Evolutionary conservation across 2,888 invertebrate species (phyloP).

Genomic region (Clistopyga incitator): DNA sequence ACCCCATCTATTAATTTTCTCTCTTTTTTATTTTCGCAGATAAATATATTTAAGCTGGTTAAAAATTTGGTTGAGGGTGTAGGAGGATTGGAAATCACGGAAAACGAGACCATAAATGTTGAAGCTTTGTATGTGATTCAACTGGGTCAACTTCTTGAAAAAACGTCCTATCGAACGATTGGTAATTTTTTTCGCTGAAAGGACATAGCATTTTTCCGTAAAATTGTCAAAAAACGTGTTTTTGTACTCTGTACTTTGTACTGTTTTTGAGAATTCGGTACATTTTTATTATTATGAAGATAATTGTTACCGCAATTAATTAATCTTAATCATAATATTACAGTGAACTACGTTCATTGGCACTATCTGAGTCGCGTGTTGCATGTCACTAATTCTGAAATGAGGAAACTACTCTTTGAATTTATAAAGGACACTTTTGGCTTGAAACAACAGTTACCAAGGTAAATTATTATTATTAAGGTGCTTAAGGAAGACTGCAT

Average conservation of each 20-base stretch:
- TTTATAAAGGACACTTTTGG: slow-evolving; percentile 52
- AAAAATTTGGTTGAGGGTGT: slow-evolving; percentile 49
- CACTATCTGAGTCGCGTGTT: slow-evolving; percentile 64
- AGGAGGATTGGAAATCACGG: slow-evolving; percentile 59
- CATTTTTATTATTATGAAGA: background rate
- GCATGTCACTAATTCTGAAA: slow-evolving; percentile 56
- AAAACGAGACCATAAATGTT: slow-evolving; percentile 57
- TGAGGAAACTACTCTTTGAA: slow-evolving; percentile 57
- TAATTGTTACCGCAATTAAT: background rate
- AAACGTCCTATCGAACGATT: slow-evolving; percentile 66
- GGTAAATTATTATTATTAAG: slow-evolving; percentile 22
- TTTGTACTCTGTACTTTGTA: too few relatives aligned
- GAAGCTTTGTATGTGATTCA: slow-evolving; percentile 53
- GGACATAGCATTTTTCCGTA: too few relatives aligned
- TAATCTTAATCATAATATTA: background rate
- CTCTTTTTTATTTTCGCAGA: slow-evolving; percentile 47
- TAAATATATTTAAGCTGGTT: slow-evolving; percentile 66
- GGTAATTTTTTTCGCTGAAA: slow-evolving; percentile 55
- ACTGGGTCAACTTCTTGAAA: slow-evolving; percentile 58
- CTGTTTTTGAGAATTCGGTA: background rate
- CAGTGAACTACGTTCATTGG: slow-evolving; percentile 73
- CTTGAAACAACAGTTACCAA: slow-evolving; percentile 30
- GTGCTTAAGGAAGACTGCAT: too few relatives aligned
- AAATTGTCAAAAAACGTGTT: too few relatives aligned
- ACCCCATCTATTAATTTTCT: background rate